Base-by-base conservation (phyloP, 2,797 vertebrate species). In the Lateolabrax maculatus region DNA sequence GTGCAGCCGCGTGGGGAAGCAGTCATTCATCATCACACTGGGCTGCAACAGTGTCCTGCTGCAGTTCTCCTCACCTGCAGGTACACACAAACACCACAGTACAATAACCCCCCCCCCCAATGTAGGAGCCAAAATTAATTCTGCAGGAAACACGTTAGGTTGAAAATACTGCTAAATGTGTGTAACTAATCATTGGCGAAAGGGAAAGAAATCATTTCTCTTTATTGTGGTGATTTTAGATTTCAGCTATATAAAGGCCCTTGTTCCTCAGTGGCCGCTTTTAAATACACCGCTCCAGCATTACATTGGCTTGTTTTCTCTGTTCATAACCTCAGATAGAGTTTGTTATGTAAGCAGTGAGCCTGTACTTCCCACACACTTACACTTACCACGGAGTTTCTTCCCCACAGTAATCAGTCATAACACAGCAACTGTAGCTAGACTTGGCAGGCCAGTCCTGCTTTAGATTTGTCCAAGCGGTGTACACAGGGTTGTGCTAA, bases 21-120 rank as follows among this genome's bases (percentile, higher is more conserved):
- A 99, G 94, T 98, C 97, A 23, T 99, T 99, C 94, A 98, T 99
- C 94, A 94, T 99, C 94, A 98, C 98, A 0, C 93, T 98, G 91
- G 98, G 97, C 80, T 98, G 97, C 89, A 98, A 97, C 94, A 99
- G 98, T 1, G 97, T 99, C 81, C 96, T 99, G 72, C 93, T 99
- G 84, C 98, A 99, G 91, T 99, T 99, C 51, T 96, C 97, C 72
- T 97, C 97, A 6, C 97, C 97, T 27, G 95, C 91, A 78, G 97
- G 97, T 98, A 92, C 39, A 41, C 34, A 61, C 2, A 16, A 10
- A 39, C 29, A 25, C 34, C 1, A 25, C 16, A 5, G 1, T 2
- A 52, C 65, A 73, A 27, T 19, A n/a, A 19, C n/a, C n/a, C n/a
- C n/a, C n/a, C n/a, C n/a, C n/a, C 39, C 34, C 23, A 2, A 16